Conservation (phyloP, 2,797 vertebrate species). For the Craterocephalus amniculus region DNA sequence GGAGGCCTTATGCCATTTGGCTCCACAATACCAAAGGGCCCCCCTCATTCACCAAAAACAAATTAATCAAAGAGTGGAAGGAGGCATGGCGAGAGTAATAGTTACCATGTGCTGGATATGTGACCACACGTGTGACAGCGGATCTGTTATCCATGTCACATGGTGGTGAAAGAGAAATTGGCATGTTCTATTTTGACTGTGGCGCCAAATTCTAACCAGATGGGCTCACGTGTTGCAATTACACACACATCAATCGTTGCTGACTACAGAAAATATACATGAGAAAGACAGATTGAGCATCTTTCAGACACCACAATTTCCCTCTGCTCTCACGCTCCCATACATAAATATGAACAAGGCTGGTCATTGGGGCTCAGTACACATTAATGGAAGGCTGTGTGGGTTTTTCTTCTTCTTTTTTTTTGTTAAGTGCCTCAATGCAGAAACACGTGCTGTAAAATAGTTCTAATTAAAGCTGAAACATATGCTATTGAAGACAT, state of each 20-base stretch:
- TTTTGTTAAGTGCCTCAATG: not conserved
- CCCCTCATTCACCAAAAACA: conserved; percentile 73
- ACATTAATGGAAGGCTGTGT: not conserved
- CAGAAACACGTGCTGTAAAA: not conserved
- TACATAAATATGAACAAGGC: conserved; percentile 36
- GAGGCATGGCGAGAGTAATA: conserved; percentile 73
- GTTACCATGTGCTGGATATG: conserved; percentile 77
- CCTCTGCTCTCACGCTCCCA: conserved; percentile 36
- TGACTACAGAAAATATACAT: conserved; percentile 76
- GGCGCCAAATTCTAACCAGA: conserved; percentile 81
- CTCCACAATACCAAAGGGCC: conserved; percentile 51
- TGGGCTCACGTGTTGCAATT: conserved; percentile 78
- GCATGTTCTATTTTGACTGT: conserved; percentile 74
- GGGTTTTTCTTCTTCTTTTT: not conserved
- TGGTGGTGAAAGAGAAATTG: conserved; percentile 75
- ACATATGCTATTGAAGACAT: not conserved
- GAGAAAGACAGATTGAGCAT: conserved; percentile 69
- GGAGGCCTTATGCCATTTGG: conserved; percentile 64
- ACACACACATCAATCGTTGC: conserved; percentile 66
- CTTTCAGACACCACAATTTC: conserved; percentile 67
- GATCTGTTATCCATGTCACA: conserved; percentile 76
- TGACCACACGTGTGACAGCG: conserved; percentile 68
- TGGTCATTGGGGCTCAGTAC: conserved; percentile 19
- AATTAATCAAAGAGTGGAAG: conserved; percentile 76
- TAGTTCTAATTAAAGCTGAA: not conserved